These are phyloP conservation scores for Peucedramus taeniatus DNA, from an alignment of 2,113 vertebrate genomes.

Conservation along the genomic window DNA sequence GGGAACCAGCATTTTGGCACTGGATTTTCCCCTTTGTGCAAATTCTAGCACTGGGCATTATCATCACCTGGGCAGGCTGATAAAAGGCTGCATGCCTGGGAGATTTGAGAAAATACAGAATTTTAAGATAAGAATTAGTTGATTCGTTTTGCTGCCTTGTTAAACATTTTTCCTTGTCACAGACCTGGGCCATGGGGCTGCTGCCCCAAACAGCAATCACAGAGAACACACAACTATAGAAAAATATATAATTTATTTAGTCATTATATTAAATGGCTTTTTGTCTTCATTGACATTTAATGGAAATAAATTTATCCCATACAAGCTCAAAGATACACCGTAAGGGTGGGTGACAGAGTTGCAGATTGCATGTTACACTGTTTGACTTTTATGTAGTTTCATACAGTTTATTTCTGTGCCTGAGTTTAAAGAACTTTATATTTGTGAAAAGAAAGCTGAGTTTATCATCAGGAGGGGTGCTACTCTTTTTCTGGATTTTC, in stretches of 20 bases:
- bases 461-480: neutral
- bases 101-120: fast-evolving
- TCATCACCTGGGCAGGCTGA: neutral
- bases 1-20: neutral
- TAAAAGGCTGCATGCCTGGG: neutral
- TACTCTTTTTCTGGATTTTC: neutral
- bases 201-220: neutral
- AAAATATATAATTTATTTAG: neutral
- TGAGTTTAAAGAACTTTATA: neutral
- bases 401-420: neutral
- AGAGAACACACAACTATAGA: neutral
- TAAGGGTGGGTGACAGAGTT: neutral
- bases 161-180: neutral
- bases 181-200: neutral
- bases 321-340: neutral
- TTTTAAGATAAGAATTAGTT: neutral
- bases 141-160: neutral
- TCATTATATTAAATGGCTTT: neutral
- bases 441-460: neutral
- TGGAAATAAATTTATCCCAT: neutral
- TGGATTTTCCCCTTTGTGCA: neutral
- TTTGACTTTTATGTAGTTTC: neutral
- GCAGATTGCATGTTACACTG: neutral
- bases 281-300: neutral
- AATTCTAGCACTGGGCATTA: neutral